Percentiles rank a stretch among this genome's conserved stretches.
phyloP scores from a whole-genome alignment of 2,113 vertebrate genomes.

The Prinia subflava region DNA sequence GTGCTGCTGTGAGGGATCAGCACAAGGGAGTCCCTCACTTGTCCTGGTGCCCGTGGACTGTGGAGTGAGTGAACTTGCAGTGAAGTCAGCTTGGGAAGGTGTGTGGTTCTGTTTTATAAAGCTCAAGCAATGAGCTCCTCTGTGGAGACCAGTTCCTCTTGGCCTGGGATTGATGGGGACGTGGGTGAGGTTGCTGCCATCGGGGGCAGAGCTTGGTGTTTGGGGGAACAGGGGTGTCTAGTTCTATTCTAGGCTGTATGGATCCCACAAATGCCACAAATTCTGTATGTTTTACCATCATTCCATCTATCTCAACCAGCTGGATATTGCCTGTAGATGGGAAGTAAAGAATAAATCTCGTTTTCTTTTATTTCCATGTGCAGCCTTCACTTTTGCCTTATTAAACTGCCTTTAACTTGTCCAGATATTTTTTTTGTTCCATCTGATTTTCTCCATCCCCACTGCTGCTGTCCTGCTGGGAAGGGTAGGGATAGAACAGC shows the following conservation, averaged over 20 bases:
- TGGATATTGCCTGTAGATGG: background rate
- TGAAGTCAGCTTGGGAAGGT: background rate
- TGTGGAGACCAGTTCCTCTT: background rate
- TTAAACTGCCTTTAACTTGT: background rate
- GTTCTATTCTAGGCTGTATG: background rate
- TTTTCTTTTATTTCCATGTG: background rate
- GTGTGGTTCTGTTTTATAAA: background rate
- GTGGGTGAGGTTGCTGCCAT: rapidly evolving
- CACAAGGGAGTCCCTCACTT: background rate
- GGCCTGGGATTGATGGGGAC: background rate
- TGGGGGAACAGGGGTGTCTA: background rate
- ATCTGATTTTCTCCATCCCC: background rate
- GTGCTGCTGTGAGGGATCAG: background rate
- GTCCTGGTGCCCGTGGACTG: background rate
- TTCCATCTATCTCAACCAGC: background rate
- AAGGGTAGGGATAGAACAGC: background rate
- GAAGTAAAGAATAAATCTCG: background rate
- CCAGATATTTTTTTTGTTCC: background rate
- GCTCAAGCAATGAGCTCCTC: background rate
- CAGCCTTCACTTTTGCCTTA: background rate
- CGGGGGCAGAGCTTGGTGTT: background rate
- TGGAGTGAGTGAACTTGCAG: background rate
- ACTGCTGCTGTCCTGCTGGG: background rate
- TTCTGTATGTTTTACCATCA: background rate
- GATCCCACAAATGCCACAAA: background rate